A percentile compares a stretch with the other conserved stretches of the same genome.
These are phyloP conservation scores for Scytalopus superciliaris DNA, from an alignment of 2,113 vertebrate species.

Conservation along the genomic window DNA sequence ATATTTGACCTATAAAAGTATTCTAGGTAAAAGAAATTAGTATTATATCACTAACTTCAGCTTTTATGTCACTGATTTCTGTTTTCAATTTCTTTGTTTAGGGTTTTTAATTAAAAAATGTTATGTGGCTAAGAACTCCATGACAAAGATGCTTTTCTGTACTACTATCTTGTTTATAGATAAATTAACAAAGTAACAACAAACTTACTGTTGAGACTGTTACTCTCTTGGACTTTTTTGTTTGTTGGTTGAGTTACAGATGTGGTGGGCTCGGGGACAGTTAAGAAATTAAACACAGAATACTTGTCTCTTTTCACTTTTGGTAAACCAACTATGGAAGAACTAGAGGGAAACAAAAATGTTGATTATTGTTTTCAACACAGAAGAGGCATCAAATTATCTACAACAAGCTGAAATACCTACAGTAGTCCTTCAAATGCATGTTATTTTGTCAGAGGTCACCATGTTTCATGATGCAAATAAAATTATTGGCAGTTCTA, in stretches of 20 bases:
- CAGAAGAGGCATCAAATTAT: background rate
- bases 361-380: background rate
- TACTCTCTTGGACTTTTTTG: constrained; percentile 22
- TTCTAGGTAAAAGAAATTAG: background rate
- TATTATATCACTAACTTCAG: background rate
- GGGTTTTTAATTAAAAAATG: background rate
- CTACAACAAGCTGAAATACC: background rate
- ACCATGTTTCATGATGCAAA: background rate
- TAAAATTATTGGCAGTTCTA: background rate
- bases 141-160: background rate
- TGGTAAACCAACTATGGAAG: constrained; percentile 83
- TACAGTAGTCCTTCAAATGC: background rate
- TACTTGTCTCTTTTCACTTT: constrained; percentile 95
- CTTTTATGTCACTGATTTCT: background rate
- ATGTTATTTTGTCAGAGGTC: background rate
- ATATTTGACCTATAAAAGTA: background rate
- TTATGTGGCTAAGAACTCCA: background rate
- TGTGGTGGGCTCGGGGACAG: constrained; percentile 71
- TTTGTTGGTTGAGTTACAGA: background rate
- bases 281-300: constrained; percentile 95
- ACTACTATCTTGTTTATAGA: background rate
- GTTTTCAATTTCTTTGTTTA: background rate
- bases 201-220: constrained; percentile 68
- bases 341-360: constrained; percentile 73
- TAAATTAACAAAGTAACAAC: background rate